A percentile compares a stretch with the other conserved stretches of the same genome.
These are phyloP conservation scores for Macquaria ambigua DNA, from an alignment of 2,113 vertebrate species.

Conservation along the genomic window DNA sequence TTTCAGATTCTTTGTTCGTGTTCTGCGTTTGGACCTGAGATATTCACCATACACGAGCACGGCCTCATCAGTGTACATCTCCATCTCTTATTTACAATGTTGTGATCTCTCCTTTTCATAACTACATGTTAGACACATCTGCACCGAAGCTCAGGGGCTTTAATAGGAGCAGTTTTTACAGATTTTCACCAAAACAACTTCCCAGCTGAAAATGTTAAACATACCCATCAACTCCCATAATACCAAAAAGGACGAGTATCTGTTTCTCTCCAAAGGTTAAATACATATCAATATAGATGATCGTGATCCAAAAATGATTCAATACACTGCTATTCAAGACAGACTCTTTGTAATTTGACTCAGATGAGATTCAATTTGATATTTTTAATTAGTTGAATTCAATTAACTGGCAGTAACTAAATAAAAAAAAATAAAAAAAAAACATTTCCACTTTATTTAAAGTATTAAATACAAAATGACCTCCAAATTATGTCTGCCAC, in stretches of 20 bases:
- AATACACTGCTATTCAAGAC: neutral
- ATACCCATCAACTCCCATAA: neutral
- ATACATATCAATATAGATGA: neutral
- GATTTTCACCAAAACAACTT: neutral
- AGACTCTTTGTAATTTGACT: neutral
- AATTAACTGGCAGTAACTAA: too few species aligned
- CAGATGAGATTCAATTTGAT: neutral
- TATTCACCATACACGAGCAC: constrained; percentile 1
- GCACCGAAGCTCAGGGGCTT: constrained; percentile 2
- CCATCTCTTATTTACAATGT: constrained; percentile 1
- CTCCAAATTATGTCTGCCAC: neutral
- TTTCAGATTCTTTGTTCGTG: constrained; percentile 65
- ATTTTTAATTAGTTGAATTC: neutral
- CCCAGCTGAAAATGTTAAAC: neutral
- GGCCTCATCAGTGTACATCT: constrained; percentile 8
- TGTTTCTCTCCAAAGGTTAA: neutral
- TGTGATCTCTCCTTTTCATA: constrained; percentile 10
- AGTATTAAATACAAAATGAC: neutral
- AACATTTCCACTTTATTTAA: neutral
- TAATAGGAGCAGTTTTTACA: neutral
- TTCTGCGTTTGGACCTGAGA: constrained; percentile 36
- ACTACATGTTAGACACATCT: constrained; percentile 14
- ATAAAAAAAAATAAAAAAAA: too few species aligned
- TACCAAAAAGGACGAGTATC: neutral
- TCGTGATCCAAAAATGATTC: too few species aligned